phyloP scores from a whole-genome alignment of 2,797 vertebrate species.

The Erpetoichthys calabaricus region DNA sequence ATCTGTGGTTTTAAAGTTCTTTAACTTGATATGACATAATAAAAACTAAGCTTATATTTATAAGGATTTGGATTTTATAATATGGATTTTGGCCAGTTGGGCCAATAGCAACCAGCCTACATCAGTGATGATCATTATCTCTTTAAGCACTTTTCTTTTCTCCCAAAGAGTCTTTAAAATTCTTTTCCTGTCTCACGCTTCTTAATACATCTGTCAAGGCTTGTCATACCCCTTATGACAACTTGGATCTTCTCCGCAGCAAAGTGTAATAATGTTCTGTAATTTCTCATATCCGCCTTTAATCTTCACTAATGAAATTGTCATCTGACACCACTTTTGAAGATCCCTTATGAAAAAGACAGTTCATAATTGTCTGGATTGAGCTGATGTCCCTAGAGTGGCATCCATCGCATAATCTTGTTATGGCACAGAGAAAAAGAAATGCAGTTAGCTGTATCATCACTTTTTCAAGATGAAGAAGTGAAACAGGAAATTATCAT shows the following conservation, averaged over 20 bases:
- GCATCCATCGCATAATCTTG: constrained; percentile 42
- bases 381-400: constrained; percentile 33
- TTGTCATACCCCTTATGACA: constrained; percentile 29
- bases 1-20: too few species aligned
- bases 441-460: constrained; percentile 33
- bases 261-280: constrained; percentile 39
- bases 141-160: background rate
- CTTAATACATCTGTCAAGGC: constrained; percentile 30
- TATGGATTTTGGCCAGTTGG: too few species aligned
- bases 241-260: constrained; percentile 30
- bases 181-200: constrained; percentile 21
- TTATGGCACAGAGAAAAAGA: constrained; percentile 40
- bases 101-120: background rate
- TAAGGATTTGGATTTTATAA: too few species aligned
- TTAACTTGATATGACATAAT: too few species aligned
- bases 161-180: constrained; percentile 21
- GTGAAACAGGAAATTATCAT: background rate
- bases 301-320: constrained; percentile 57
- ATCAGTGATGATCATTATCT: background rate
- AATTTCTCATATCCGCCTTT: constrained; percentile 38
- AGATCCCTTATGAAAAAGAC: constrained; percentile 30
- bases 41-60: too few species aligned
- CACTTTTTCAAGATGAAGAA: constrained; percentile 23
- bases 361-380: constrained; percentile 40
- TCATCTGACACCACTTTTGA: constrained; percentile 40